These are phyloP conservation scores for Leptinotarsa undecemlineata DNA, from an alignment of 1,140 invertebrate genomes.

Conservation along the genomic window DNA sequence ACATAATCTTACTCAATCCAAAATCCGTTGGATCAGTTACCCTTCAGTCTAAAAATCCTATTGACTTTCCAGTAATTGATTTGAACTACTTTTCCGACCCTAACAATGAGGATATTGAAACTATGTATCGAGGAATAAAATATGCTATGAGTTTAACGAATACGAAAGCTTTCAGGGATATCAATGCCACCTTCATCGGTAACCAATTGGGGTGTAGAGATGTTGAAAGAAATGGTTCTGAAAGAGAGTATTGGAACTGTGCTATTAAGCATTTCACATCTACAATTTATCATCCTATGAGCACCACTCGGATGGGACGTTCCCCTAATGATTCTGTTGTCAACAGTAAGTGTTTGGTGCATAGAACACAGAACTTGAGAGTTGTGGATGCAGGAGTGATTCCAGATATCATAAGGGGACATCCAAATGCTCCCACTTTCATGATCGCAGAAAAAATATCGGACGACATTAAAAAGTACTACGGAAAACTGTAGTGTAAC, in stretches of 20 bases:
- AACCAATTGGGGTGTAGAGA: slow-evolving; percentile 32
- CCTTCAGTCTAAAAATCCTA: slow-evolving; percentile 69
- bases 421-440: slow-evolving; percentile 56
- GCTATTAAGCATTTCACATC: slow-evolving; percentile 19
- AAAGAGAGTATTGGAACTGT: slow-evolving; percentile 35
- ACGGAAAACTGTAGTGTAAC: not conserved
- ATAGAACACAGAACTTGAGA: slow-evolving; percentile 55
- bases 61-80: slow-evolving; percentile 74
- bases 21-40: slow-evolving; percentile 73
- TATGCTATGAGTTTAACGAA: slow-evolving; percentile 62
- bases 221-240: not conserved
- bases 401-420: slow-evolving; percentile 55
- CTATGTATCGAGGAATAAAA: slow-evolving; percentile 65
- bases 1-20: slow-evolving; percentile 69
- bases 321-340: slow-evolving; percentile 58
- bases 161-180: slow-evolving; percentile 59
- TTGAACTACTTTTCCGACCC: slow-evolving; percentile 72
- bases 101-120: slow-evolving; percentile 63
- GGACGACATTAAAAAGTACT: slow-evolving; percentile 43
- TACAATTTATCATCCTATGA: slow-evolving; percentile 57
- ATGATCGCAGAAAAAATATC: slow-evolving; percentile 63
- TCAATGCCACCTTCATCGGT: slow-evolving; percentile 23
- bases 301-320: slow-evolving; percentile 65
- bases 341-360: slow-evolving; percentile 54
- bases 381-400: slow-evolving; percentile 56